phyloP scores from a whole-genome alignment of 2,888 invertebrate genomes.

The Synanthedon vespiformis region DNA sequence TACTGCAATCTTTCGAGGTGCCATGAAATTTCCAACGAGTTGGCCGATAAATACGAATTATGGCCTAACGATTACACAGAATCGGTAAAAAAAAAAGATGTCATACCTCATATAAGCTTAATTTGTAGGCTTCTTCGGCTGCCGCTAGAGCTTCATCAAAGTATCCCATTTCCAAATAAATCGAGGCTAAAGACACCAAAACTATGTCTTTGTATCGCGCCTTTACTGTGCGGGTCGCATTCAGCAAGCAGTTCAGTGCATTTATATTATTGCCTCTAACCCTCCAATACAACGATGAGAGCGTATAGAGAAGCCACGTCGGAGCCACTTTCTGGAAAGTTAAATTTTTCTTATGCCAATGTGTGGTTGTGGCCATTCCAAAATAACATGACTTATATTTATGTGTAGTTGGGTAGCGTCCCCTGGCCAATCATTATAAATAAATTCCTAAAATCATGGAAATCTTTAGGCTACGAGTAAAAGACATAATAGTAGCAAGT shows the following conservation, averaged over 20 bases:
- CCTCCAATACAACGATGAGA: constrained; percentile 85
- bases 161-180: constrained; percentile 74
- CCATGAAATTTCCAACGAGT: too few species aligned
- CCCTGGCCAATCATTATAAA: too few species aligned
- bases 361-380: too few species aligned
- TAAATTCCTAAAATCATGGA: too few species aligned
- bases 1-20: too few species aligned
- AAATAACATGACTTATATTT: too few species aligned
- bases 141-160: constrained; percentile 74
- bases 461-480: too few species aligned
- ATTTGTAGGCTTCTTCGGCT: constrained; percentile 71
- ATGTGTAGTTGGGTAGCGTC: too few species aligned
- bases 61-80: too few species aligned
- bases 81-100: too few species aligned
- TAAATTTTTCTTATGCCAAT: background rate
- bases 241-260: constrained; percentile 77
- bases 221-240: constrained; percentile 71
- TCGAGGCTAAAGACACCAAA: constrained; percentile 76
- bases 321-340: constrained; percentile 76
- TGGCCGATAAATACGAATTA: too few species aligned
- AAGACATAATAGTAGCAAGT: too few species aligned
- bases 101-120: constrained; percentile 74
- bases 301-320: constrained; percentile 78
- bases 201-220: constrained; percentile 74
- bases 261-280: constrained; percentile 76